Evolutionary conservation across 2,888 invertebrate species (phyloP), one percentile per base, ranked within the genome.

Genomic region (Sarcophaga rosellei): DNA sequence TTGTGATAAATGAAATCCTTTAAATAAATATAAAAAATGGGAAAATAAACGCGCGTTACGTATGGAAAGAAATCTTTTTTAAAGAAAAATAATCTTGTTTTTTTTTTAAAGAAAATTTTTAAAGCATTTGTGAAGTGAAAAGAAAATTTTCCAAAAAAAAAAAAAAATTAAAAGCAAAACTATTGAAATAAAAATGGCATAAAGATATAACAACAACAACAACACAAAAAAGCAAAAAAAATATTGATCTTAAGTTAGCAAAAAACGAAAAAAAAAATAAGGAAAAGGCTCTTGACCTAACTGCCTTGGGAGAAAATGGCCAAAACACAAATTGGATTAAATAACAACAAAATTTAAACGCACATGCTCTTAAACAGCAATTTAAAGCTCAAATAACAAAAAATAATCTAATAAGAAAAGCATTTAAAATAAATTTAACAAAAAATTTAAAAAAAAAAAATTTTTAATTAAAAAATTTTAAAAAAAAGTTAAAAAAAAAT

Each of bases 281-380:
- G 10, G 35, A 10, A 35, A 76, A 68, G 85, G 86, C 78, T 68
- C 72, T 65, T 82, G 86, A 82, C 80, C 84, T 53, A 53, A 53
- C 12, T 80, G 79, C 65, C 80, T 76, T 68, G 68, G 47, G 69
- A 63, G 76, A 77, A 35, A 85, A 85, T 87, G 84, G 81, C 81
- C 61, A 65, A 74, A 75, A 78, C 61, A 62, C 61, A 62, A 35
- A 65, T 66, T 57, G 75, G 74, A 65, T 75, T 79, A 79, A 84
- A 75, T 53, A 72, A 44, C 59, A 59, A 62, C 20, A 65, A 72
- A 47, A 65, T 66, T 35, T 59, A 66, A 65, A 45, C 65, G 44
- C 53, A 53, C 53, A 53, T 15, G 47, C 62, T 35, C n/a, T 5
- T 10, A 21, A 72, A 72, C 21, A 20, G 6, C 53, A 70, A 63